A percentile compares a stretch with the other conserved stretches of the same genome.
Evolutionary conservation across 2,797 vertebrate genomes (phyloP).

Genomic region (Acrossocheilus fasciatus): DNA sequence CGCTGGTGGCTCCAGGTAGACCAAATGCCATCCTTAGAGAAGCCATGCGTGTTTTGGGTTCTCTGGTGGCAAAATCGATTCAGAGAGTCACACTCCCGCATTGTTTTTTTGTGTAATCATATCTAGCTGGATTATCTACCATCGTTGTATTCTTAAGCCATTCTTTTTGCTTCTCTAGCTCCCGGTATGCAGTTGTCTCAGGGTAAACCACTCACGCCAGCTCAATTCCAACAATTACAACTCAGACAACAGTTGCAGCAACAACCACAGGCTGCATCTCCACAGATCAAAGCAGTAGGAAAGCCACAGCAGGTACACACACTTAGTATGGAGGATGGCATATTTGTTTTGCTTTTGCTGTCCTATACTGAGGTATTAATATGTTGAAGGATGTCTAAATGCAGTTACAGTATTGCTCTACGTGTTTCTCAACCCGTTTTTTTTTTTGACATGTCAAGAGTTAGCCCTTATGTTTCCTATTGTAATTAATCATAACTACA

Average conservation of each 20-base stretch:
- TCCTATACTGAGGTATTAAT: background rate
- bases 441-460: background rate
- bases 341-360: background rate
- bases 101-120: background rate
- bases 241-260: constrained; percentile 80
- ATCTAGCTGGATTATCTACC: background rate
- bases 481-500: background rate
- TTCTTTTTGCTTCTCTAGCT: constrained; percentile 63
- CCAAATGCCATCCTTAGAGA: constrained; percentile 74
- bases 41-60: background rate
- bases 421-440: background rate
- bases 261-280: constrained; percentile 80
- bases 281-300: constrained; percentile 86
- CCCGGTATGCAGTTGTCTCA: constrained; percentile 80
- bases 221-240: constrained; percentile 82
- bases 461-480: background rate
- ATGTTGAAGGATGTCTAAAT: background rate
- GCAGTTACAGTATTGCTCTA: background rate
- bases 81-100: background rate
- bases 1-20: constrained; percentile 85
- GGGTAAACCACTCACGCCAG: constrained; percentile 79
- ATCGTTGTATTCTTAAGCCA: background rate
- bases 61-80: background rate
- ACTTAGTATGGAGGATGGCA: background rate
- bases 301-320: constrained; percentile 85